These are phyloP conservation scores for Drosophila sucinea DNA, from an alignment of 1,140 invertebrate species.

Conservation along the genomic window DNA sequence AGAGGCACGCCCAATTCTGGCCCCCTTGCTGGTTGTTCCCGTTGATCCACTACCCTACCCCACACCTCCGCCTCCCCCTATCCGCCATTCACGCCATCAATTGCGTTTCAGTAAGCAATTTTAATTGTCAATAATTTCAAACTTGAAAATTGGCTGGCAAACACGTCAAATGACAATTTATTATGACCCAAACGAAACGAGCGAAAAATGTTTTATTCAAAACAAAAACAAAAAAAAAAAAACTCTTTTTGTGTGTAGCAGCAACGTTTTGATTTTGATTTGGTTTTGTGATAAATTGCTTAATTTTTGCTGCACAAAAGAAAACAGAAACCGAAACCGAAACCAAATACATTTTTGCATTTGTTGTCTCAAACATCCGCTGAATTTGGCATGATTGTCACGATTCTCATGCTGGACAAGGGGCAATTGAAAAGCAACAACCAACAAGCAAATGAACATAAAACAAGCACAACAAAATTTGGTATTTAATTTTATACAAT, in stretches of 20 bases:
- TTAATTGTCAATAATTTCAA: constrained; percentile 73
- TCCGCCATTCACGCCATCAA: constrained; percentile 12
- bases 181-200: constrained; percentile 40
- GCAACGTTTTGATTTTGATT: constrained; percentile 42
- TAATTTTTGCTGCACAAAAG: constrained; percentile 34
- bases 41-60: not conserved
- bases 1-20: constrained; percentile 11
- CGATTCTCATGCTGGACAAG: constrained; percentile 67
- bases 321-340: constrained; percentile 32
- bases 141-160: constrained; percentile 26
- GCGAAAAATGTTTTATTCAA: constrained; percentile 5
- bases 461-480: constrained; percentile 18
- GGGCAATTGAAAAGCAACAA: constrained; percentile 15
- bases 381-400: constrained; percentile 78
- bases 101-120: constrained; percentile 43
- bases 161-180: constrained; percentile 74
- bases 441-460: constrained; percentile 34
- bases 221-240: constrained; percentile 5
- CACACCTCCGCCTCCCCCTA: not conserved
- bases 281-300: constrained; percentile 70
- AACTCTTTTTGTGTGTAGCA: constrained; percentile 33
- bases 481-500: constrained; percentile 12
- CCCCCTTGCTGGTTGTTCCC: too few species aligned
- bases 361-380: constrained; percentile 71
- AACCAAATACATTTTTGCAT: constrained; percentile 56